These are phyloP conservation scores for Zoanthus solanderi DNA, from an alignment of 92 coral and sea anemone genomes.

Conservation along the genomic window DNA sequence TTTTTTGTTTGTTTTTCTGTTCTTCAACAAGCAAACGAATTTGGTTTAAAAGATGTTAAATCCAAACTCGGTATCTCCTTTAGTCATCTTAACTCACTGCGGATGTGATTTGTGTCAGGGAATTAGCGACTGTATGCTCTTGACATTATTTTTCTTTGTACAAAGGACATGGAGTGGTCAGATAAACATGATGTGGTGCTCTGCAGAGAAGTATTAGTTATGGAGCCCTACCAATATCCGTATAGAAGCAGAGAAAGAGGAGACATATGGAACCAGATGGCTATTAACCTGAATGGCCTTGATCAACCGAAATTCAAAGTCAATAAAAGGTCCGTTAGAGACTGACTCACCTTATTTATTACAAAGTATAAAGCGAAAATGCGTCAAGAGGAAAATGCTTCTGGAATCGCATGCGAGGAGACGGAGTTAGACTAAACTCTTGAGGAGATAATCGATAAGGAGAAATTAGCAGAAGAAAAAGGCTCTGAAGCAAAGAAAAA, in stretches of 20 bases:
- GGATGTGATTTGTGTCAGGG: background rate
- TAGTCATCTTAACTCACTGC: slow-evolving; percentile 10
- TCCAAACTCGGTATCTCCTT: slow-evolving; percentile 3
- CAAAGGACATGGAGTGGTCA: background rate
- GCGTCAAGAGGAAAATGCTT: slow-evolving; percentile 33
- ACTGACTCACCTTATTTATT: slow-evolving; percentile 10
- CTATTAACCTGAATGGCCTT: slow-evolving; percentile 3
- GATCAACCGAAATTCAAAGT: slow-evolving; percentile 48
- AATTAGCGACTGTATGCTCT: background rate
- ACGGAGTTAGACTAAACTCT: slow-evolving; percentile 50
- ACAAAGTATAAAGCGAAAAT: slow-evolving; percentile 46
- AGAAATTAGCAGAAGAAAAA: slow-evolving; percentile 48
- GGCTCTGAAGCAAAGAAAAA: slow-evolving; percentile 50
- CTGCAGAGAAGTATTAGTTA: slow-evolving; percentile 17
- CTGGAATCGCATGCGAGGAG: slow-evolving; percentile 39
- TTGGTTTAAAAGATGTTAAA: slow-evolving; percentile 8
- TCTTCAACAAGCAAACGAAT: slow-evolving; percentile 24
- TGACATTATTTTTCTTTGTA: slow-evolving; percentile 17
- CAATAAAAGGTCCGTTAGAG: slow-evolving; percentile 20
- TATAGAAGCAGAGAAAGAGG: slow-evolving; percentile 10
- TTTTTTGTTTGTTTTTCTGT: slow-evolving; percentile 37
- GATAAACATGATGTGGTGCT: slow-evolving; percentile 33
- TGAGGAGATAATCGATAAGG: slow-evolving; percentile 36
- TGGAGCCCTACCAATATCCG: slow-evolving; percentile 1
- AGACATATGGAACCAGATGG: background rate